phyloP scores from a whole-genome alignment of 2,113 vertebrate genomes.

The Myotis brandtii region DNA sequence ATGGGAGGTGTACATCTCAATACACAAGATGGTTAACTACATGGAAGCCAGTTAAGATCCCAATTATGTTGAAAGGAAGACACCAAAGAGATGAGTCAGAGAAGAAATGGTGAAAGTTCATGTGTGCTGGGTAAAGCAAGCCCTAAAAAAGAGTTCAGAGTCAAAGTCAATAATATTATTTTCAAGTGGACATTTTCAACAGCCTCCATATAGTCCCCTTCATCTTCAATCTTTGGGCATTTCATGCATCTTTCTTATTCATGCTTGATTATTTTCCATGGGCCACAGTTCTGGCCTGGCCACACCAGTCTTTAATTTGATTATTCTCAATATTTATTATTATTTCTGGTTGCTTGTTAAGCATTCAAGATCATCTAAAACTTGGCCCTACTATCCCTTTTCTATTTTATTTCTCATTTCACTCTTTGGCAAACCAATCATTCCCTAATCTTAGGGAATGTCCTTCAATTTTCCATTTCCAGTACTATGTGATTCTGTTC shows the following conservation, averaged over 20 bases:
- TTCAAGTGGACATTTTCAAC: background rate
- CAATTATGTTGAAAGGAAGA: background rate
- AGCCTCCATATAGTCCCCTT: background rate
- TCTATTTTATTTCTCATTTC: background rate
- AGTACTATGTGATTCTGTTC: background rate
- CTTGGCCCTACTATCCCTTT: background rate
- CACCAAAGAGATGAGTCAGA: background rate
- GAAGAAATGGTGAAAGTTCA: background rate
- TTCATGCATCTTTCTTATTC: background rate
- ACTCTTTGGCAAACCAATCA: background rate
- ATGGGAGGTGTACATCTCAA: background rate
- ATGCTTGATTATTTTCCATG: background rate
- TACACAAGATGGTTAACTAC: background rate
- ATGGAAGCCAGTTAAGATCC: background rate
- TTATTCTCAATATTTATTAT: background rate
- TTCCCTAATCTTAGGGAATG: background rate
- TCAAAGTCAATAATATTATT: background rate
- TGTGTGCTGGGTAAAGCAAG: background rate
- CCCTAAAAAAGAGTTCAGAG: background rate
- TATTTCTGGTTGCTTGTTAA: background rate
- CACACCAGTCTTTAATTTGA: background rate
- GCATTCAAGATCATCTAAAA: background rate
- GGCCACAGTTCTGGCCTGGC: background rate
- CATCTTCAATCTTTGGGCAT: background rate
- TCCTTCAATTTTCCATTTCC: background rate